Evolutionary conservation across 2,888 invertebrate genomes (phyloP), one percentile per base, ranked within the genome.

Genomic region (Coecobrya sp.): DNA sequence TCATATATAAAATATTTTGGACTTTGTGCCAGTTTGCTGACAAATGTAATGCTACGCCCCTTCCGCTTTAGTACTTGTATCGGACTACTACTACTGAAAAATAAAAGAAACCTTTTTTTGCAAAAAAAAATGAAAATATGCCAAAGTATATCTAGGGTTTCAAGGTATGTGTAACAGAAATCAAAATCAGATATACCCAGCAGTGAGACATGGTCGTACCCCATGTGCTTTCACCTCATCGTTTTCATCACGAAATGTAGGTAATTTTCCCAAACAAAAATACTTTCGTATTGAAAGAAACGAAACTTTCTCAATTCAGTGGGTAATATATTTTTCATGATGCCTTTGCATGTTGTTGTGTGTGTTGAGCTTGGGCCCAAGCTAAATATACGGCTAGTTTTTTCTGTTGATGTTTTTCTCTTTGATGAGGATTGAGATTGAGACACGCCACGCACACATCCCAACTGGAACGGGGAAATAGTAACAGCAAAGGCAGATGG

Each of bases 231-330:
- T 45, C 45, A 65, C 22, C 22, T 45, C 45, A 73, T 73, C 45
- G 22, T 22, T 73, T 73, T 45, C 45, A 45, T 73, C 73, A 73
- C 73, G 73, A 73, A 45, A 73, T 42, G 22, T 22, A 42, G 45
- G n/a, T 19, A 36, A 42, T 19, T 73, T 45, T n/a, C 22, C 25
- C 70, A 16, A 70, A 16, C 16, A n/a, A 70, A 68, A 8, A 36
- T 36, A n/a, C n/a, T 70, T 36, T 70, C n/a, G 3, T 19, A 30
- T n/a, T 36, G 70, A 30, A 36, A 36, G 16, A 70, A 36, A 70
- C 0, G 11, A 65, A 70, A 70, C 16, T 70, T 70, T 36, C 70
- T n/a, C 70, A 10, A 3, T n/a, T 70, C n/a, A 36, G n/a, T 10
- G 1, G 11, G 11, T 2, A 70, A 70, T 36, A 70, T 36, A n/a